Conservation (phyloP, 2,797 vertebrate species). For the Cyclura pinguis region DNA sequence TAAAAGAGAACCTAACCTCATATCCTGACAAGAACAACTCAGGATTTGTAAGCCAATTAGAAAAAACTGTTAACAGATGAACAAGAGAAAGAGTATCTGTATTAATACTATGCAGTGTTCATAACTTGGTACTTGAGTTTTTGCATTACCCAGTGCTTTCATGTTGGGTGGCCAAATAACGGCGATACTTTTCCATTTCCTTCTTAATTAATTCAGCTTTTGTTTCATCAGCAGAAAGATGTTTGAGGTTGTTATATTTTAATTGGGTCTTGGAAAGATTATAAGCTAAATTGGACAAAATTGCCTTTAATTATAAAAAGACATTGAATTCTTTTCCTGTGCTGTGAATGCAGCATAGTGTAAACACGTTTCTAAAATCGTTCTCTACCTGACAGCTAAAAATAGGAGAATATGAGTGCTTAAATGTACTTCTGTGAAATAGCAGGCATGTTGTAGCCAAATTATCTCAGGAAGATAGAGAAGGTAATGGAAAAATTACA, state of each 20-base stretch:
- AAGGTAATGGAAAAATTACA: slow-evolving; percentile 50
- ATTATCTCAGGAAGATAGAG: slow-evolving; percentile 18
- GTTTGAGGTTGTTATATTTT: slow-evolving; percentile 32
- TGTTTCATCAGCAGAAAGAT: slow-evolving; percentile 25
- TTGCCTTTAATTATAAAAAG: slow-evolving; percentile 42
- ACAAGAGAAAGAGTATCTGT: neutral
- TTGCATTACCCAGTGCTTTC: neutral
- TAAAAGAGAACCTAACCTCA: neutral
- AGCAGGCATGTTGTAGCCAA: neutral
- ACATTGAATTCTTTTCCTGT: slow-evolving; percentile 33
- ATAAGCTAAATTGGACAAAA: slow-evolving; percentile 45
- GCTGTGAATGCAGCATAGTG: slow-evolving; percentile 40
- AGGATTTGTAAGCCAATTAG: neutral
- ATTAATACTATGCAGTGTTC: neutral
- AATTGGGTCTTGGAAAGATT: slow-evolving; percentile 32
- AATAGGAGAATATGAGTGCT: slow-evolving; percentile 25
- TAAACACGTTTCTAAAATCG: slow-evolving; percentile 53
- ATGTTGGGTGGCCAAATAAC: neutral
- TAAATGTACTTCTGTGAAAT: neutral
- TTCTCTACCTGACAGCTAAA: slow-evolving; percentile 47
- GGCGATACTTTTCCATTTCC: neutral
- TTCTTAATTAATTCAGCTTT: neutral
- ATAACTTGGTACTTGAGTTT: neutral
- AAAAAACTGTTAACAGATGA: neutral
- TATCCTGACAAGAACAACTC: neutral